These are phyloP conservation scores for Pangasius macronema DNA, from an alignment of 2,797 vertebrate species.

Conservation along the genomic window DNA sequence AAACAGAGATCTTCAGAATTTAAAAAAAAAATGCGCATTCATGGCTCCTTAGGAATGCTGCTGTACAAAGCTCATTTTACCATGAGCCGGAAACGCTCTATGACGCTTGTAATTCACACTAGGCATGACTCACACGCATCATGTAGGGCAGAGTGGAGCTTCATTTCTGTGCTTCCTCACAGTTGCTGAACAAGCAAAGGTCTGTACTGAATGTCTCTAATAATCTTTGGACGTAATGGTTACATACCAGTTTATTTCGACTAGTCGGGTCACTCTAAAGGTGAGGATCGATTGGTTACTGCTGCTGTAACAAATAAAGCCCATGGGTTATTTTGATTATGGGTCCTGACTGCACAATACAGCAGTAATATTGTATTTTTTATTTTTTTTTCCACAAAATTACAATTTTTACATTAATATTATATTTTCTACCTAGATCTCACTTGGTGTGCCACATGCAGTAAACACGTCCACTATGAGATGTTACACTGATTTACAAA, in stretches of 20 bases:
- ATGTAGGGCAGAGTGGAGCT: not conserved
- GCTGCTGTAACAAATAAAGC: not conserved
- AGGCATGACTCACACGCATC: not conserved
- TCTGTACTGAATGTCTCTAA: not conserved
- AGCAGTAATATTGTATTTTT: not conserved
- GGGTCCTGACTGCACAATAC: not conserved
- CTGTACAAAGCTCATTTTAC: not conserved
- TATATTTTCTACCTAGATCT: not conserved
- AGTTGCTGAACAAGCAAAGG: not conserved
- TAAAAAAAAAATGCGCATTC: not conserved
- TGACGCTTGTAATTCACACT: conserved; percentile 1
- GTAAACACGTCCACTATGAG: not conserved
- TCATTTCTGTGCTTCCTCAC: not conserved
- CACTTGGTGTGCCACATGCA: not conserved
- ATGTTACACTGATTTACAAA: not conserved
- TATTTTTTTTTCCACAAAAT: too few relatives aligned
- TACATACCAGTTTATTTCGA: too few relatives aligned
- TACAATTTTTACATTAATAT: not conserved
- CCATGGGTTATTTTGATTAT: not conserved
- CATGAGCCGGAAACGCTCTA: not conserved
- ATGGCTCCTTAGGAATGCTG: not conserved
- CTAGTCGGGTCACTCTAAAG: too few relatives aligned
- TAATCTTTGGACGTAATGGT: too few relatives aligned
- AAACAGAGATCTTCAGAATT: not conserved
- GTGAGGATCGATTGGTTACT: too few relatives aligned